Evolutionary conservation across 1,140 invertebrate genomes (phyloP).

Genomic region (Temnothorax longispinosus): DNA sequence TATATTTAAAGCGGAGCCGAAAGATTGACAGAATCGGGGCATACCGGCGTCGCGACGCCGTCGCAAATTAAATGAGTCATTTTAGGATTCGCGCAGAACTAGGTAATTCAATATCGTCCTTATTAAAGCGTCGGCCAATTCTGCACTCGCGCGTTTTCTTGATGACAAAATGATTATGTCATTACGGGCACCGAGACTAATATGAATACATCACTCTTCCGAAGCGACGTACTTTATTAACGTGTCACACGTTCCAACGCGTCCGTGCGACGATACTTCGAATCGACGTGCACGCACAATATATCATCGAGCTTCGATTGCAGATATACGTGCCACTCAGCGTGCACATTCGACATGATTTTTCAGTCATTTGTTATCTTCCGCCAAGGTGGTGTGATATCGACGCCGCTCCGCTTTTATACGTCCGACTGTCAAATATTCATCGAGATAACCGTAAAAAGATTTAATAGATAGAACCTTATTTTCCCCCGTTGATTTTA

Average conservation of each 20-base stretch:
- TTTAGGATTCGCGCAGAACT: constrained; percentile 80
- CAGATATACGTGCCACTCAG: constrained; percentile 35
- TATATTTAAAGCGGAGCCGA: constrained; percentile 81
- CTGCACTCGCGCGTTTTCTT: constrained; percentile 42
- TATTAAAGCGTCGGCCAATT: constrained; percentile 79
- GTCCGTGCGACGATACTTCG: constrained; percentile 5
- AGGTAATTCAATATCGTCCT: constrained; percentile 82
- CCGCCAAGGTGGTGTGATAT: background rate
- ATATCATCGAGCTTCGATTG: constrained; percentile 43
- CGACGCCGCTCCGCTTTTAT: background rate
- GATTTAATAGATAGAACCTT: background rate
- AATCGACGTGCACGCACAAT: constrained; percentile 48
- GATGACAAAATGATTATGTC: constrained; percentile 72
- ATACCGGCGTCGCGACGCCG: constrained; percentile 79
- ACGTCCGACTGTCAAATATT: constrained; percentile 20
- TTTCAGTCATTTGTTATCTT: constrained; percentile 49
- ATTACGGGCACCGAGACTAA: constrained; percentile 53
- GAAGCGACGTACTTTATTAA: constrained; percentile 53
- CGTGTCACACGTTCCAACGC: background rate
- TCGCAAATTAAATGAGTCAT: constrained; percentile 84
- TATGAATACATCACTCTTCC: constrained; percentile 28
- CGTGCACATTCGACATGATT: constrained; percentile 35
- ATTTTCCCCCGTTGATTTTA: background rate
- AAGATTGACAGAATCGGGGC: constrained; percentile 84
- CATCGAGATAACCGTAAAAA: background rate